phyloP scores from a whole-genome alignment of 1,140 invertebrate genomes.

The Drosophila insularis region DNA sequence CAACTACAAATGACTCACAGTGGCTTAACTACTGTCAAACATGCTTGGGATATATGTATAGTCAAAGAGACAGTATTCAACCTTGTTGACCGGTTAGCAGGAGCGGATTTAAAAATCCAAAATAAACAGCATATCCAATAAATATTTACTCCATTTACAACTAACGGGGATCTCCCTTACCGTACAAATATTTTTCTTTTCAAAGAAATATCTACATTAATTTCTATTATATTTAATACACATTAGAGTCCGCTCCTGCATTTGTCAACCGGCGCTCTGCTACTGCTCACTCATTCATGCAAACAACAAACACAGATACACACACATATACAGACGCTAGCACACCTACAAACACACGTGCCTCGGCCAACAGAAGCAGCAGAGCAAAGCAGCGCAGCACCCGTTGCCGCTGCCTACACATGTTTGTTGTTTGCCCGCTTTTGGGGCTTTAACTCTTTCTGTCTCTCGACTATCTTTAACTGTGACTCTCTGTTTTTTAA shows the following conservation, averaged over 20 bases:
- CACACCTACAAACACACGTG: slow-evolving; percentile 22
- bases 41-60: slow-evolving; percentile 15
- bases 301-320: slow-evolving; percentile 49
- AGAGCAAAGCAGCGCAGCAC: slow-evolving; percentile 26
- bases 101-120: slow-evolving; percentile 13
- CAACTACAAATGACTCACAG: slow-evolving; percentile 51
- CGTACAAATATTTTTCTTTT: too few relatives aligned
- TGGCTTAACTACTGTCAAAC: slow-evolving; percentile 49
- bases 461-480: slow-evolving; percentile 26
- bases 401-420: slow-evolving; percentile 48
- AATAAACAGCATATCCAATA: background rate
- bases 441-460: slow-evolving; percentile 31
- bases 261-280: slow-evolving; percentile 24
- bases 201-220: too few relatives aligned
- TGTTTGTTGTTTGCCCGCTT: slow-evolving; percentile 69
- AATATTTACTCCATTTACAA: background rate
- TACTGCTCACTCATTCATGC: slow-evolving; percentile 54
- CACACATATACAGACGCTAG: slow-evolving; percentile 23
- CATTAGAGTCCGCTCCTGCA: slow-evolving; percentile 12
- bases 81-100: slow-evolving; percentile 54
- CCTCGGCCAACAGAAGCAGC: slow-evolving; percentile 41
- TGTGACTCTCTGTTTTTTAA: slow-evolving; percentile 26
- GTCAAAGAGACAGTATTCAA: slow-evolving; percentile 24
- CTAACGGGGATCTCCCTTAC: too few relatives aligned
- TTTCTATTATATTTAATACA: too few relatives aligned